phyloP scores from a whole-genome alignment of 2,797 vertebrate genomes.

The Simalia tracyae region DNA sequence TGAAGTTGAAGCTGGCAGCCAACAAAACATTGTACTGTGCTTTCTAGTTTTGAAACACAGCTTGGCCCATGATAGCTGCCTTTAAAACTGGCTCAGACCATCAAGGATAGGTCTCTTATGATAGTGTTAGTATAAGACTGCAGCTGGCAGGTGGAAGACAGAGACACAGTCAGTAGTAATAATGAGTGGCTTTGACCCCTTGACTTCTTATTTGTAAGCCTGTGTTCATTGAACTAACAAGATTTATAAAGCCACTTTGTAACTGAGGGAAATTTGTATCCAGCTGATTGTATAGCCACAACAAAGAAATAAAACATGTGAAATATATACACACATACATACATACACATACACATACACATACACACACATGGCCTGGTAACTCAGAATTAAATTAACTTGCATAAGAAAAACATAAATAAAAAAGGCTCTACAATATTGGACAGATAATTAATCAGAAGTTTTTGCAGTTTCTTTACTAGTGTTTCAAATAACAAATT shows the following conservation, averaged over 20 bases:
- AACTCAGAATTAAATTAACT: slow-evolving; percentile 47
- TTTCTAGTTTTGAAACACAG: neutral
- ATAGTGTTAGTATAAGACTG: neutral
- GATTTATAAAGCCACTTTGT: neutral
- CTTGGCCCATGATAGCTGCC: neutral
- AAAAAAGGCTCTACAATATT: slow-evolving; percentile 31
- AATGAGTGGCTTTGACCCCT: neutral
- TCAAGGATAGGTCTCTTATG: neutral
- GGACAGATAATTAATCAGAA: slow-evolving; percentile 53
- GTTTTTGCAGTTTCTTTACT: slow-evolving; percentile 4
- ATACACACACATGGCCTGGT: neutral
- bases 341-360: neutral
- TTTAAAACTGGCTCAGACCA: neutral
- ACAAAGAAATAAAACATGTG: neutral
- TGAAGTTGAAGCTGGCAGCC: neutral
- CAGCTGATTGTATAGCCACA: neutral
- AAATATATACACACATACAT: no score
- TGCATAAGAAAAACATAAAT: slow-evolving; percentile 17
- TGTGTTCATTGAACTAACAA: neutral
- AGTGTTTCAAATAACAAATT: slow-evolving; percentile 16
- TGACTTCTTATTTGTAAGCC: neutral
- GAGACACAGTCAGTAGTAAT: neutral
- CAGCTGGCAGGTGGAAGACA: neutral
- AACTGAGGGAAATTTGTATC: neutral
- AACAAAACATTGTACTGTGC: neutral